These are phyloP conservation scores for Tolmerus cingulatus DNA, from an alignment of 2,888 invertebrate species.

Conservation along the genomic window DNA sequence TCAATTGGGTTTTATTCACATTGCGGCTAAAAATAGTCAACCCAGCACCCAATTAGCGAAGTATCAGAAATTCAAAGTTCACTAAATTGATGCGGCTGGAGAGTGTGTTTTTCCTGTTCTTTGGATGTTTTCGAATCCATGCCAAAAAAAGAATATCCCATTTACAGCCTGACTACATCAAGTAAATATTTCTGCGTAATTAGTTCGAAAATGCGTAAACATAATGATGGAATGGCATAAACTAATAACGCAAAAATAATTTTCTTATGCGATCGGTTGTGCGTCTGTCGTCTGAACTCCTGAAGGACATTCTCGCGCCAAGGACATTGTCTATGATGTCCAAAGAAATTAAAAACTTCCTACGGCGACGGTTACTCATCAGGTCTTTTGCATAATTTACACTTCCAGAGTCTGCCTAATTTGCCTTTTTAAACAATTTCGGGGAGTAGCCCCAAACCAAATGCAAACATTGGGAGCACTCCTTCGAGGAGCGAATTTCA, in stretches of 20 bases:
- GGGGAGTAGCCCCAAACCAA: neutral
- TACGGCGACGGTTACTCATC: neutral
- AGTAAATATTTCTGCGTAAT: neutral
- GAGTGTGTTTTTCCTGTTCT: neutral
- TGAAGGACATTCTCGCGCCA: neutral
- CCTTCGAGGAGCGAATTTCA: neutral
- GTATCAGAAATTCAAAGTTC: neutral
- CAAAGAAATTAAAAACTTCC: neutral
- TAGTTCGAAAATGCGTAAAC: neutral
- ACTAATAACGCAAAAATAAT: neutral
- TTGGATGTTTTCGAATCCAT: neutral
- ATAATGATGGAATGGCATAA: neutral
- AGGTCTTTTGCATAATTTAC: neutral
- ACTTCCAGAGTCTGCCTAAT: neutral
- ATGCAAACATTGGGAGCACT: neutral
- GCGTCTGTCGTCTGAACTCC: neutral
- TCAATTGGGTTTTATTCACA: neutral
- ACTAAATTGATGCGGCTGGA: neutral
- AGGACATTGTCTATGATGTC: neutral
- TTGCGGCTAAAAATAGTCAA: neutral
- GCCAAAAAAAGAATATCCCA: neutral
- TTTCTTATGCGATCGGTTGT: neutral
- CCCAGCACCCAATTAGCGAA: neutral
- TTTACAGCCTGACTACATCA: neutral
- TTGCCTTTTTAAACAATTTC: neutral